A percentile compares a stretch with the other conserved stretches of the same genome.
phyloP scores from a whole-genome alignment of 2,888 invertebrate species.

The Epinotia brunnichana region DNA sequence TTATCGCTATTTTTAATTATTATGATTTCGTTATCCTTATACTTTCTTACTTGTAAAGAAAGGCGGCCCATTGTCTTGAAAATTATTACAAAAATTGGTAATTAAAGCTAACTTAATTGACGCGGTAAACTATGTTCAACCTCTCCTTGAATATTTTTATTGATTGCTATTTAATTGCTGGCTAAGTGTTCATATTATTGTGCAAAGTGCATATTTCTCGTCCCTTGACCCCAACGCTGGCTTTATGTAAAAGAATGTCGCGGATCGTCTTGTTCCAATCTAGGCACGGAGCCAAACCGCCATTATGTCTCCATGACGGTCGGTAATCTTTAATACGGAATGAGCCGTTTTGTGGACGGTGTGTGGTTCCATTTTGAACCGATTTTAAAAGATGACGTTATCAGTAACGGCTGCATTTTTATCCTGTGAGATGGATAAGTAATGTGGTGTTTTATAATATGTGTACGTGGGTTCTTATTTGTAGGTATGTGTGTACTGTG shows the following conservation, averaged over 20 bases:
- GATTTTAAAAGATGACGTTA: not conserved
- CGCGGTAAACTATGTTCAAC: too few species aligned
- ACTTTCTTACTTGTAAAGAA: too few species aligned
- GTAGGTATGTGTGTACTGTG: too few species aligned
- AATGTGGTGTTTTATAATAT: not conserved
- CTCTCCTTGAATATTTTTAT: too few species aligned
- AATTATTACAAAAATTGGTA: too few species aligned
- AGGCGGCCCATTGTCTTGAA: too few species aligned
- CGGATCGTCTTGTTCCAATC: slow-evolving; percentile 29
- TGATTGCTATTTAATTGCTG: too few species aligned
- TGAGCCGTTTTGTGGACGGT: slow-evolving; percentile 1
- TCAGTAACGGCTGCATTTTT: slow-evolving; percentile 1
- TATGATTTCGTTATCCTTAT: too few species aligned
- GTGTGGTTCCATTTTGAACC: not conserved
- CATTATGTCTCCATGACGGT: slow-evolving; percentile 24
- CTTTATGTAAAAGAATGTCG: slow-evolving; percentile 33
- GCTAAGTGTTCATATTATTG: not conserved
- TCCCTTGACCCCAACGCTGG: slow-evolving; percentile 1
- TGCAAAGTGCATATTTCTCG: not conserved
- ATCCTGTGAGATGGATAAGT: not conserved
- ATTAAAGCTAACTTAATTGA: too few species aligned
- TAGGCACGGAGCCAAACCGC: slow-evolving; percentile 30
- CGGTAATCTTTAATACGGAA: slow-evolving; percentile 30
- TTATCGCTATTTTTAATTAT: too few species aligned
- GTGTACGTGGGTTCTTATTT: too few species aligned